Base-by-base conservation (phyloP, 2,888 invertebrate genomes). In the Eulithis prunata region DNA sequence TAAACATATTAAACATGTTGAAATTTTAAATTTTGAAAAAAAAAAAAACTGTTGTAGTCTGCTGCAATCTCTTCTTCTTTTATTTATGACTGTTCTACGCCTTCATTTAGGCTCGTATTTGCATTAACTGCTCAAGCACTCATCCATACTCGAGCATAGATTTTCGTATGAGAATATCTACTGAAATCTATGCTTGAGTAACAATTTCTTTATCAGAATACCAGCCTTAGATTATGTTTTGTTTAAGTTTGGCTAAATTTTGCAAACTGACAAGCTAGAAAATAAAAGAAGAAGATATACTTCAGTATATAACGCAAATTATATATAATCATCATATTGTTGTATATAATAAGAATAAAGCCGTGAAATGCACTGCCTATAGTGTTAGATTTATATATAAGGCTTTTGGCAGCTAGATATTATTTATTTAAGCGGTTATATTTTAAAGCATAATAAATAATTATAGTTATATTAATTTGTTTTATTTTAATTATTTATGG, bases 361-460 rank as follows among this genome's bases (percentile, higher is more conserved):
- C 70, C 75, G 75, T 75, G 55, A 60, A 72, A 75, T 79, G 78
- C 83, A 81, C 82, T 85, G 84, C 82, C 84, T 75, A 71, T 68
- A 73, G 64, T 70, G 75, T 75, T 75, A 65, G 66, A 76, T 71
- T 72, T 63, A 64, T 57, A 47, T 47, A 13, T 59, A 65, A 72
- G 71, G 68, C 71, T 64, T 69, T 66, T 66, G 83, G 82, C 84
- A 82, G 78, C 76, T 83, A 80, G 78, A 80, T 80, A 80, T 81
- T 82, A 82, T 76, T 79, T 81, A 80, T 76, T 77, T 78, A 77
- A 72, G 72, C 71, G 76, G 73, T 79, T 75, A 77, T 74, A 77
- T 81, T 77, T 84, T 80, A 86, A 81, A 73, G 85, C 85, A 86
- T 86, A 86, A 87, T 86, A 86, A 87, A 85, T 75, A 70, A 67